Evolutionary conservation across 2,113 vertebrate species (phyloP).

Genomic region (Periophthalmus modestus): DNA sequence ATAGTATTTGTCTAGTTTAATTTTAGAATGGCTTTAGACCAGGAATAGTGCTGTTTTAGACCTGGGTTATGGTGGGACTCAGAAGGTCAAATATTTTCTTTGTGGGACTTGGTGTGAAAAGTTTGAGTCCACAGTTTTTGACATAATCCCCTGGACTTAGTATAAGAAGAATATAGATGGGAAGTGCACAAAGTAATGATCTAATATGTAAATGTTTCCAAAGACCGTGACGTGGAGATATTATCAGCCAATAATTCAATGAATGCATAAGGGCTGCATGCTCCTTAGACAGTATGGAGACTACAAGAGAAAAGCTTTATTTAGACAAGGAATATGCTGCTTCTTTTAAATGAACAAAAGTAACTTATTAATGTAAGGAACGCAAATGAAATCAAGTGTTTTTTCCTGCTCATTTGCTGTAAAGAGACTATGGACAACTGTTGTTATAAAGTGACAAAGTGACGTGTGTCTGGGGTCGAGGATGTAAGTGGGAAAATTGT

Average conservation of each 20-base stretch:
- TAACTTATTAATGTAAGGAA: not conserved
- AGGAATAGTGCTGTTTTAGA: too few relatives aligned
- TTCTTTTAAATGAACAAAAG: not conserved
- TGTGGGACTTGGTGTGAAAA: too few relatives aligned
- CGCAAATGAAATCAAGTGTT: not conserved
- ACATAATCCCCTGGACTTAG: not conserved
- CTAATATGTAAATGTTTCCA: not conserved
- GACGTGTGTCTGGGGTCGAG: not conserved
- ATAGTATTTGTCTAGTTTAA: too few relatives aligned
- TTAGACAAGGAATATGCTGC: not conserved
- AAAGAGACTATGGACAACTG: not conserved
- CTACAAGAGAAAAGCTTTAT: not conserved
- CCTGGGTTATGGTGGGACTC: too few relatives aligned
- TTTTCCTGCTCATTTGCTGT: not conserved
- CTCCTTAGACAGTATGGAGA: not conserved
- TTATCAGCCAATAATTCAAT: not conserved
- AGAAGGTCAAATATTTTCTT: too few relatives aligned
- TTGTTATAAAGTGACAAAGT: not conserved
- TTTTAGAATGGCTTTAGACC: too few relatives aligned
- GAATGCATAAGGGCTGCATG: not conserved
- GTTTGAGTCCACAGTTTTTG: not conserved
- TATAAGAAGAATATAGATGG: not conserved
- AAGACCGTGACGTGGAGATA: not conserved
- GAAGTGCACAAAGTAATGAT: too few relatives aligned
- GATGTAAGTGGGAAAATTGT: conserved; percentile 35